These are phyloP conservation scores for Pampusana beccarii DNA, from an alignment of 2,113 vertebrate species.

Conservation along the genomic window DNA sequence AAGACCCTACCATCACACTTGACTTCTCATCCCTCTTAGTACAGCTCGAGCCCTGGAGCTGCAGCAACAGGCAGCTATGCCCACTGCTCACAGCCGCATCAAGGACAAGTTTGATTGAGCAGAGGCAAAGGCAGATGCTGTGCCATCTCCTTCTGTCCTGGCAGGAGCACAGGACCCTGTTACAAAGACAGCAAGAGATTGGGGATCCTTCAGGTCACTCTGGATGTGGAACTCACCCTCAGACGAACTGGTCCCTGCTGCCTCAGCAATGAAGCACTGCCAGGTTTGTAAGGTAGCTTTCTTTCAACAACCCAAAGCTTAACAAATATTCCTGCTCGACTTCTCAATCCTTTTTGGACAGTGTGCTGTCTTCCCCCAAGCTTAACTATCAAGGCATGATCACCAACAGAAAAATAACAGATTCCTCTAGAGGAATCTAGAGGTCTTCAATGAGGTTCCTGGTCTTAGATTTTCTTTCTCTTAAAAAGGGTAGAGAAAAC, in stretches of 20 bases:
- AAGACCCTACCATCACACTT: not conserved
- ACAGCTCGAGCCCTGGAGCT: not conserved
- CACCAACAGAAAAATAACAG: not conserved
- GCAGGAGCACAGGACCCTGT: not conserved
- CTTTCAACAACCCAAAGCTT: not conserved
- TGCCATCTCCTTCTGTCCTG: not conserved
- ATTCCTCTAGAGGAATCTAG: not conserved
- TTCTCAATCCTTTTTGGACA: not conserved
- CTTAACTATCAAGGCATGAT: not conserved
- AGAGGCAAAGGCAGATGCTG: not conserved
- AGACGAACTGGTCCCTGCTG: not conserved
- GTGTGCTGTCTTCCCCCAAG: not conserved
- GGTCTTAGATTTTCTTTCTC: not conserved
- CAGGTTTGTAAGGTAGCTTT: not conserved
- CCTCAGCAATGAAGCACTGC: not conserved
- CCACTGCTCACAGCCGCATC: not conserved
- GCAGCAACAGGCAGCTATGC: rapidly evolving
- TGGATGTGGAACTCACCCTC: not conserved
- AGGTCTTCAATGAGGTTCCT: not conserved
- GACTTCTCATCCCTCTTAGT: not conserved
- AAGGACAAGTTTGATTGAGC: not conserved
- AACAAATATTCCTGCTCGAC: not conserved
- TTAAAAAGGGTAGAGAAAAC: not conserved
- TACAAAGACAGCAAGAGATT: not conserved
- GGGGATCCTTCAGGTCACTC: not conserved